Evolutionary conservation across 2,888 invertebrate species (phyloP).

Genomic region (Euzetes globulus): DNA sequence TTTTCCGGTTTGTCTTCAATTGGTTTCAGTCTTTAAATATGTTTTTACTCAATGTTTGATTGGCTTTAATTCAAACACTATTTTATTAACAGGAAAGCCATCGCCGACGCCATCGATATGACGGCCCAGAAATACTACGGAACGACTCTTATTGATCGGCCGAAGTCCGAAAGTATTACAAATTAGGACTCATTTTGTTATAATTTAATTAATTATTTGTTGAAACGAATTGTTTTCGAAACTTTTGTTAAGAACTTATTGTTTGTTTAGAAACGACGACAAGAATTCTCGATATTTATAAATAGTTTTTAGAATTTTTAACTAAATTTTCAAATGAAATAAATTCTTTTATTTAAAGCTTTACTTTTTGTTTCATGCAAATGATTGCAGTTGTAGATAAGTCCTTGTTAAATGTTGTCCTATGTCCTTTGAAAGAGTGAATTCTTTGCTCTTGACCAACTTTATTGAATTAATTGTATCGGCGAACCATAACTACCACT

Average conservation of each 20-base stretch:
- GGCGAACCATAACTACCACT: too few relatives aligned
- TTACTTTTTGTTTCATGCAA: too few relatives aligned
- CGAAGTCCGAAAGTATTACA: not conserved
- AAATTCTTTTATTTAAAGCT: too few relatives aligned
- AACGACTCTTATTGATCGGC: slow-evolving; percentile 16
- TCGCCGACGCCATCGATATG: slow-evolving; percentile 41
- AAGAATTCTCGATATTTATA: not conserved
- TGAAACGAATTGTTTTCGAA: not conserved
- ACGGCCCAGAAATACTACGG: slow-evolving; percentile 40
- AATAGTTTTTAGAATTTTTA: too few relatives aligned
- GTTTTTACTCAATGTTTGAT: not conserved
- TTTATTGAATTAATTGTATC: too few relatives aligned
- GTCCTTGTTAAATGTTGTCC: too few relatives aligned
- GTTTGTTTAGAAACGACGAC: not conserved
- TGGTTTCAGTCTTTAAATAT: too few relatives aligned
- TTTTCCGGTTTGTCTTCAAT: slow-evolving; percentile 64
- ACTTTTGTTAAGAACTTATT: too few relatives aligned
- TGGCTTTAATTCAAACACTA: not conserved
- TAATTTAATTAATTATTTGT: not conserved
- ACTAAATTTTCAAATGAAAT: too few relatives aligned
- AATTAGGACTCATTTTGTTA: not conserved
- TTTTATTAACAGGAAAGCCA: slow-evolving; percentile 40
- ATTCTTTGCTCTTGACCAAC: too few relatives aligned
- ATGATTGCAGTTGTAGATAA: too few relatives aligned
- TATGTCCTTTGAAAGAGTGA: too few relatives aligned